Evolutionary conservation across 2,113 vertebrate species (phyloP).

Genomic region (Etia nguti): DNA sequence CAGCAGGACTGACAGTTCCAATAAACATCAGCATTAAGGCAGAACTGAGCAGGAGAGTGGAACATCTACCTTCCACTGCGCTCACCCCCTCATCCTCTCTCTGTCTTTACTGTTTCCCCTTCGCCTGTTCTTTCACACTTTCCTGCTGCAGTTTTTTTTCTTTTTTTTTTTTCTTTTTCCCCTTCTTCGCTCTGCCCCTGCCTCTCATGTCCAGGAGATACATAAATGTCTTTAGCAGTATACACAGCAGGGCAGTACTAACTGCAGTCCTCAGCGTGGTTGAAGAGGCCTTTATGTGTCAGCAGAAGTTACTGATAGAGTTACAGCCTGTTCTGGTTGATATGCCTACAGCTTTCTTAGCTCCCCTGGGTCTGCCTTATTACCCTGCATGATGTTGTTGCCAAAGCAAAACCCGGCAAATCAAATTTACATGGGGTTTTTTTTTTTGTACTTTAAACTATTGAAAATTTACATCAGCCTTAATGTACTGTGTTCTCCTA

Average conservation of each 20-base stretch:
- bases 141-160: background rate
- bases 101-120: background rate
- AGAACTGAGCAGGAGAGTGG: constrained; percentile 21
- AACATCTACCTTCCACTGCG: constrained; percentile 13
- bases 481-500: background rate
- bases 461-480: background rate
- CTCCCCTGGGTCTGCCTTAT: constrained; percentile 9
- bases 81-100: background rate
- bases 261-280: background rate
- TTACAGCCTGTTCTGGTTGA: constrained; percentile 27
- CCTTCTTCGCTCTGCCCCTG: background rate
- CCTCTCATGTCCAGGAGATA: background rate
- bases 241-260: background rate
- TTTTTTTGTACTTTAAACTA: background rate
- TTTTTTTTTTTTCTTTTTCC: background rate
- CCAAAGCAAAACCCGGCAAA: background rate
- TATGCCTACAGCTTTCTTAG: constrained; percentile 15
- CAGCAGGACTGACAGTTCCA: constrained; percentile 41
- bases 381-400: background rate
- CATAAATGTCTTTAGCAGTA: constrained; percentile 7
- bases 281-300: constrained; percentile 38
- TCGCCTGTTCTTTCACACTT: background rate
- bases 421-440: background rate
- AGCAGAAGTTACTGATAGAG: constrained; percentile 38
- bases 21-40: constrained; percentile 60